Conservation (phyloP, 2,888 invertebrate species). For the Phortica okadai region DNA sequence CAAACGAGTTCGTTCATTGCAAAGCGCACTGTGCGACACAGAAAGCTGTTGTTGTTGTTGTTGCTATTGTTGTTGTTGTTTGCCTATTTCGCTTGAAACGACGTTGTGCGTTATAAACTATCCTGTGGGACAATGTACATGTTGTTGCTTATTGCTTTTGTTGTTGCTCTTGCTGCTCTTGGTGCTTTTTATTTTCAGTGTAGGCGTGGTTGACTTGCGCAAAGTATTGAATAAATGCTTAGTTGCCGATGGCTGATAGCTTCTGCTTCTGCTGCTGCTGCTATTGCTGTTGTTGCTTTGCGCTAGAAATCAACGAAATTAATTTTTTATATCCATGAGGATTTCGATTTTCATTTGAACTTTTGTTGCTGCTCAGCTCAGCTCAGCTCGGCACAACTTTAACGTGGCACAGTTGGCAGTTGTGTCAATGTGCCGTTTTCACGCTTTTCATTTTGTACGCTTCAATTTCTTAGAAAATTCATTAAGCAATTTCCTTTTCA, state of each 20-base stretch:
- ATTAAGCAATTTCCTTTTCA: conserved; percentile 61
- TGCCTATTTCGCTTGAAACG: background rate
- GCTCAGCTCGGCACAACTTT: conserved; percentile 33
- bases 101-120: conserved; percentile 28
- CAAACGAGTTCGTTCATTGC: conserved; percentile 43
- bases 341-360: background rate
- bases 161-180: background rate
- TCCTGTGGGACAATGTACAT: conserved; percentile 49
- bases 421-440: conserved; percentile 28
- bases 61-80: too few species aligned
- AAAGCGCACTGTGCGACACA: conserved; percentile 4
- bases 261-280: background rate
- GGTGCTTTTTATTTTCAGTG: background rate
- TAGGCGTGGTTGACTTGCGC: background rate
- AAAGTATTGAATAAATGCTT: conserved; percentile 6
- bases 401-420: conserved; percentile 34
- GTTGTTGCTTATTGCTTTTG: background rate
- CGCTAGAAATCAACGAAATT: conserved; percentile 43
- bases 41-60: too few species aligned
- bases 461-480: conserved; percentile 58
- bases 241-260: background rate
- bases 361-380: background rate
- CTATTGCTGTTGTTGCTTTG: background rate
- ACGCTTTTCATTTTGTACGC: conserved; percentile 38
- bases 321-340: conserved; percentile 55